Conservation (phyloP, 2,113 vertebrate genomes). For the Lamprotornis superbus region DNA sequence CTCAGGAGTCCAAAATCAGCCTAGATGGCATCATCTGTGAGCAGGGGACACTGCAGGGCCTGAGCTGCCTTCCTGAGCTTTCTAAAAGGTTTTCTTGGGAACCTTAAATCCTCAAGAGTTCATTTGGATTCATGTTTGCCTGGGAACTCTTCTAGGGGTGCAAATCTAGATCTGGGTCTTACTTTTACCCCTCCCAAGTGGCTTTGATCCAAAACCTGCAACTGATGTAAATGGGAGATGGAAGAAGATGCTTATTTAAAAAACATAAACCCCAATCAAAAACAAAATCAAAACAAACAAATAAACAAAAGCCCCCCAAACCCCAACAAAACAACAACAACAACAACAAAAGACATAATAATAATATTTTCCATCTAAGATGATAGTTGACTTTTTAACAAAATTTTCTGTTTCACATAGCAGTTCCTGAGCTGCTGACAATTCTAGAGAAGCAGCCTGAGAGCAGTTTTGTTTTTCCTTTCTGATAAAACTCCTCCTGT, state of each 20-base stretch:
- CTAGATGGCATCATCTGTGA: neutral
- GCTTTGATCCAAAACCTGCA: neutral
- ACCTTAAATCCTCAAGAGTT: neutral
- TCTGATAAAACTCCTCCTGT: neutral
- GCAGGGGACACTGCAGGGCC: no score
- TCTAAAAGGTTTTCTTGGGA: neutral
- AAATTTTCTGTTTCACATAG: neutral
- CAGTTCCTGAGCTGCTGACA: neutral
- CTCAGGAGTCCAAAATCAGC: neutral
- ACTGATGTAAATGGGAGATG: neutral
- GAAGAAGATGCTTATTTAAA: neutral
- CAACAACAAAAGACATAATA: neutral
- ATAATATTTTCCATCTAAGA: neutral
- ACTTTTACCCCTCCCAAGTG: neutral
- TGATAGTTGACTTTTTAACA: neutral
- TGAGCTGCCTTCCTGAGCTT: neutral
- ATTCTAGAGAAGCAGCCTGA: neutral
- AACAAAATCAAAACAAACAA: no score
- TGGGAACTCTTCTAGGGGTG: accelerated
- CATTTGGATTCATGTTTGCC: neutral
- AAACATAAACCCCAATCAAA: neutral
- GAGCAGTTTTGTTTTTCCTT: neutral
- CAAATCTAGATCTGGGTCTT: neutral
- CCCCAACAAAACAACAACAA: neutral
- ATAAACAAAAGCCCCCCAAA: neutral